These are phyloP conservation scores for Emydoidea blandingii DNA, from an alignment of 2,797 vertebrate genomes.

Conservation along the genomic window DNA sequence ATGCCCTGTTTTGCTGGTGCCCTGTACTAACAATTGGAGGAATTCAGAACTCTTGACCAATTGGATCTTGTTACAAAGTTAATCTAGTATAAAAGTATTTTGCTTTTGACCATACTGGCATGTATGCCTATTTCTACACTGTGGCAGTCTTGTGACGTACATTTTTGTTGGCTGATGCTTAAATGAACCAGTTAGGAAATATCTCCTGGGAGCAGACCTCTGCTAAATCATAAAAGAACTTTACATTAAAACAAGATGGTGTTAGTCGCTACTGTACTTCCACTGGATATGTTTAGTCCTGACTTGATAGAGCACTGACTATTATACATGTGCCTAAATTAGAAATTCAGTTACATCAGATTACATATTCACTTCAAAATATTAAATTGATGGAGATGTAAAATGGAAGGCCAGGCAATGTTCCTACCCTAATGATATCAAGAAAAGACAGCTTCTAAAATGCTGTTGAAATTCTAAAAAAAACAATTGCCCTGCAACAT, in stretches of 20 bases:
- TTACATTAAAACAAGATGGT: not conserved
- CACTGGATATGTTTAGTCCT: fast-evolving
- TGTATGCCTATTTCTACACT: not conserved
- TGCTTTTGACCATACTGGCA: not conserved
- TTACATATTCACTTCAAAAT: not conserved
- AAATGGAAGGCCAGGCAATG: not conserved
- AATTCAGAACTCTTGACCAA: not conserved
- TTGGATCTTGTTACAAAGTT: not conserved
- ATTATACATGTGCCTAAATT: fast-evolving
- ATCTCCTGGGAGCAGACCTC: conserved; percentile 38
- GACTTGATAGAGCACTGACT: not conserved
- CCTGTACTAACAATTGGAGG: not conserved
- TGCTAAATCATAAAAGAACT: conserved; percentile 11
- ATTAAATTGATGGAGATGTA: not conserved
- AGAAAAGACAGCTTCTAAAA: not conserved
- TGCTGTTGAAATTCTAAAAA: not conserved
- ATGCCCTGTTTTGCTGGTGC: not conserved
- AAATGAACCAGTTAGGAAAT: conserved; percentile 42
- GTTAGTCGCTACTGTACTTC: not conserved
- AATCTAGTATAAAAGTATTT: not conserved
- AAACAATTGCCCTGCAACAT: not conserved
- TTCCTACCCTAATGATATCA: not conserved
- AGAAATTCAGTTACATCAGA: not conserved
- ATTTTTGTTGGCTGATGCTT: conserved; percentile 63
- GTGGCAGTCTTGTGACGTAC: conserved; percentile 62